These are phyloP conservation scores for Euplexia lucipara DNA, from an alignment of 2,888 invertebrate species.

Conservation along the genomic window DNA sequence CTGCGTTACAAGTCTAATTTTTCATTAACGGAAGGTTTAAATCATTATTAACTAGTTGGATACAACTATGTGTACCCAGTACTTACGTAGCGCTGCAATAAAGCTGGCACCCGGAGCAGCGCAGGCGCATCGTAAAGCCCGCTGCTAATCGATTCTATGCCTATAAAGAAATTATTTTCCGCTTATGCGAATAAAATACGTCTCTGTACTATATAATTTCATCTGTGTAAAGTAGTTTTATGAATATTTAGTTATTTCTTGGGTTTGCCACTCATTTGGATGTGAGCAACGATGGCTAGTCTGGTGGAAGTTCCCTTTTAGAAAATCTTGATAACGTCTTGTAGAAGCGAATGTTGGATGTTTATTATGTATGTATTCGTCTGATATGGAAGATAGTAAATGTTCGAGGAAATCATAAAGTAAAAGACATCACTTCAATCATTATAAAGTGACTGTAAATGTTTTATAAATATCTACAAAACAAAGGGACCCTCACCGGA, in stretches of 20 bases:
- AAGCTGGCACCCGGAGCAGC: slow-evolving; percentile 65
- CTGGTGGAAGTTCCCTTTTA: slow-evolving; percentile 20
- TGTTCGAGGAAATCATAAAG: slow-evolving; percentile 47
- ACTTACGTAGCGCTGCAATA: slow-evolving; percentile 55
- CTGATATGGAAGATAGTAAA: slow-evolving; percentile 28
- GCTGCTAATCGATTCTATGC: slow-evolving; percentile 77
- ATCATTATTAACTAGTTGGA: slow-evolving; percentile 47
- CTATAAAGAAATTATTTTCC: slow-evolving; percentile 79
- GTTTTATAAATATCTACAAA: slow-evolving; percentile 6
- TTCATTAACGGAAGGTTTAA: slow-evolving; percentile 56
- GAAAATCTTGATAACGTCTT: slow-evolving; percentile 34
- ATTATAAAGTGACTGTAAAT: not conserved
- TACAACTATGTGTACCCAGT: slow-evolving; percentile 41
- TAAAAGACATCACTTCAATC: not conserved
- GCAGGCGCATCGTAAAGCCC: slow-evolving; percentile 73
- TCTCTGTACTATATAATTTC: slow-evolving; percentile 66
- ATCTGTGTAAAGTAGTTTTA: slow-evolving; percentile 63
- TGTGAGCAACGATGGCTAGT: slow-evolving; percentile 27
- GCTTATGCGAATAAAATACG: slow-evolving; percentile 69
- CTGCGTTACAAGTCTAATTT: slow-evolving; percentile 39
- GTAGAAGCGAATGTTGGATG: slow-evolving; percentile 1
- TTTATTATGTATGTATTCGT: slow-evolving; percentile 39
- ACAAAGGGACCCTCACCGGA: not conserved
- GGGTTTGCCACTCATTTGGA: slow-evolving; percentile 34
- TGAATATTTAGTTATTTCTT: slow-evolving; percentile 54